phyloP scores from a whole-genome alignment of 2,888 invertebrate genomes.

The Drosophila mimica region DNA sequence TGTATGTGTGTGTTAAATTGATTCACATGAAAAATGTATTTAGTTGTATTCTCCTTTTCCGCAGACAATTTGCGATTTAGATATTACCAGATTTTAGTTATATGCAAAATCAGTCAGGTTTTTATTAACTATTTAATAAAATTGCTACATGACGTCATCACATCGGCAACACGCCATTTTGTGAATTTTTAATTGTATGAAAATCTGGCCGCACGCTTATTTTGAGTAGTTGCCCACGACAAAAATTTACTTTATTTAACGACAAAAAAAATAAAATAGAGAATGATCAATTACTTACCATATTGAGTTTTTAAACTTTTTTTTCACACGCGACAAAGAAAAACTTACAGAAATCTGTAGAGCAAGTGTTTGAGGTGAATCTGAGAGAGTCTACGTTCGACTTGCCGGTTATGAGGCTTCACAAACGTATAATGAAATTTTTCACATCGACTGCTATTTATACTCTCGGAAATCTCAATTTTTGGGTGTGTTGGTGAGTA shows the following conservation, averaged over 20 bases:
- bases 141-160: constrained; percentile 65
- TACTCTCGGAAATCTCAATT: constrained; percentile 79
- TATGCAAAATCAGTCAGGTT: too few relatives aligned
- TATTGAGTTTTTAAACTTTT: constrained; percentile 73
- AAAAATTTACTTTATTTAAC: neutral
- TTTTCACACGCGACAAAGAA: constrained; percentile 77
- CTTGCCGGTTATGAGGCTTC: constrained; percentile 89
- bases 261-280: neutral
- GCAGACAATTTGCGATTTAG: neutral
- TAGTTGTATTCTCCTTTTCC: neutral
- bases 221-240: too few relatives aligned
- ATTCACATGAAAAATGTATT: neutral
- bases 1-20: constrained; percentile 12
- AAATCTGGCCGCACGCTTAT: neutral
- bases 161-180: constrained; percentile 54
- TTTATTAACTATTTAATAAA: neutral
- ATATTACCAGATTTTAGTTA: neutral
- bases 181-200: neutral
- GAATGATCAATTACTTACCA: constrained; percentile 76
- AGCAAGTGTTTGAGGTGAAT: constrained; percentile 48
- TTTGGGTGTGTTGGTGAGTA: constrained; percentile 48
- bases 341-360: constrained; percentile 70
- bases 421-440: constrained; percentile 88
- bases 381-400: constrained; percentile 85
- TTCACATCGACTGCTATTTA: constrained; percentile 86